Evolutionary conservation across 1,140 invertebrate genomes (phyloP).

Genomic region (Popillia japonica): DNA sequence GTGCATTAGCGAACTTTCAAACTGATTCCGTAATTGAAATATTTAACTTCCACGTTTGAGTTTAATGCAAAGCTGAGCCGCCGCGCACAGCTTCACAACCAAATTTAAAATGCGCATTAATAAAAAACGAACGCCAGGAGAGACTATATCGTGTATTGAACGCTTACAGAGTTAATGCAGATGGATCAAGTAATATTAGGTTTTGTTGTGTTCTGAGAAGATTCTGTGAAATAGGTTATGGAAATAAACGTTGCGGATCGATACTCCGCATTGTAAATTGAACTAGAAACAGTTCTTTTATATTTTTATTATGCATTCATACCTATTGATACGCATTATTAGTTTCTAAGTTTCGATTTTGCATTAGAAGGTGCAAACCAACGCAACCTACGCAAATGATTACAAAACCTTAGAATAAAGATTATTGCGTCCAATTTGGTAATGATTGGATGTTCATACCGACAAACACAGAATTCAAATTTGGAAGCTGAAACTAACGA

Average conservation of each 20-base stretch:
- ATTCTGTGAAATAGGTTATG: neutral
- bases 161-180: conserved; percentile 3
- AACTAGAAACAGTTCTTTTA: too few relatives aligned
- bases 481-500: too few relatives aligned
- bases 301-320: too few relatives aligned
- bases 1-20: conserved; percentile 31
- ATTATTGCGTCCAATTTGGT: too few relatives aligned
- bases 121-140: conserved; percentile 23
- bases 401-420: too few relatives aligned
- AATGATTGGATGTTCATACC: too few relatives aligned
- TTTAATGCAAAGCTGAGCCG: conserved; percentile 14
- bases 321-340: too few relatives aligned
- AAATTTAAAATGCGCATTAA: conserved; percentile 35
- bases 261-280: neutral
- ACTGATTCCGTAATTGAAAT: conserved; percentile 32
- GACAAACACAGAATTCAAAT: too few relatives aligned
- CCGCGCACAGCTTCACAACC: neutral
- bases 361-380: too few relatives aligned
- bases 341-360: too few relatives aligned
- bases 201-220: neutral
- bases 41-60: conserved; percentile 30
- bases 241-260: neutral
- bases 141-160: conserved; percentile 5
- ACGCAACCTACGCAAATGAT: too few relatives aligned
- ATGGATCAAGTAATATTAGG: conserved; percentile 18